Percentiles rank a stretch among this genome's conserved stretches.
phyloP scores from a whole-genome alignment of 2,888 invertebrate genomes.

The Imbricaverruca yamaguchii region DNA sequence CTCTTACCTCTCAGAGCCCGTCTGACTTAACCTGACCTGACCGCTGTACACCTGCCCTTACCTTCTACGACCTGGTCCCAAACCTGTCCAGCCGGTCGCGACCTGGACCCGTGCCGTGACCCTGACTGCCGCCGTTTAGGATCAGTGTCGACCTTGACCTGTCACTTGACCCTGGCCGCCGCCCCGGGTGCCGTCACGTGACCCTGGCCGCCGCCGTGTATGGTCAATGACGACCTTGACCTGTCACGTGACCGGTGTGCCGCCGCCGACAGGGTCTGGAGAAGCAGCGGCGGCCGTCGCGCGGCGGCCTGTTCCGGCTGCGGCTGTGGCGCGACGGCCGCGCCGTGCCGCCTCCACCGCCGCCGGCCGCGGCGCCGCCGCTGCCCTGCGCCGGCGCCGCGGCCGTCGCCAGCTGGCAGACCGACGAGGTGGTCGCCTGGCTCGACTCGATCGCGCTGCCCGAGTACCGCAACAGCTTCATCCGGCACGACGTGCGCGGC shows the following conservation, averaged over 20 bases:
- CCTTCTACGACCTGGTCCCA: too few species aligned
- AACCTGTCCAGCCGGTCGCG: too few species aligned
- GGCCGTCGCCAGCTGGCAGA: constrained; percentile 62
- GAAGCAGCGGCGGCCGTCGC: constrained; percentile 30
- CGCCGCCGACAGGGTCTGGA: background rate
- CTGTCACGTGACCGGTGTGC: constrained; percentile 6
- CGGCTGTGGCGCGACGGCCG: constrained; percentile 30
- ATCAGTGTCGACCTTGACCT: background rate
- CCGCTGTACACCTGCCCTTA: too few species aligned
- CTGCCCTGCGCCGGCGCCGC: constrained; percentile 28
- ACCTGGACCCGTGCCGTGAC: too few species aligned
- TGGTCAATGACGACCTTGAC: background rate
- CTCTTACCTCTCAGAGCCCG: too few species aligned
- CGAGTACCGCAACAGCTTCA: constrained; percentile 85
- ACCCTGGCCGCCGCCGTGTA: too few species aligned
- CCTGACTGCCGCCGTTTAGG: too few species aligned
- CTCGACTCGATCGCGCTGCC: constrained; percentile 76
- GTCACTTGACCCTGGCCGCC: background rate
- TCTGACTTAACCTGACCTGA: too few species aligned
- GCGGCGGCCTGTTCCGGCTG: constrained; percentile 31
- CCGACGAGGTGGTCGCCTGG: constrained; percentile 84
- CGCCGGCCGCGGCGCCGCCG: constrained; percentile 1
- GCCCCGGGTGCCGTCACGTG: too few species aligned
- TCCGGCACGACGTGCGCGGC: constrained; percentile 84
- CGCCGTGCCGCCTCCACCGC: background rate